Evolutionary conservation across 2,113 vertebrate species (phyloP).

Genomic region (Erythrocercus mccallii): DNA sequence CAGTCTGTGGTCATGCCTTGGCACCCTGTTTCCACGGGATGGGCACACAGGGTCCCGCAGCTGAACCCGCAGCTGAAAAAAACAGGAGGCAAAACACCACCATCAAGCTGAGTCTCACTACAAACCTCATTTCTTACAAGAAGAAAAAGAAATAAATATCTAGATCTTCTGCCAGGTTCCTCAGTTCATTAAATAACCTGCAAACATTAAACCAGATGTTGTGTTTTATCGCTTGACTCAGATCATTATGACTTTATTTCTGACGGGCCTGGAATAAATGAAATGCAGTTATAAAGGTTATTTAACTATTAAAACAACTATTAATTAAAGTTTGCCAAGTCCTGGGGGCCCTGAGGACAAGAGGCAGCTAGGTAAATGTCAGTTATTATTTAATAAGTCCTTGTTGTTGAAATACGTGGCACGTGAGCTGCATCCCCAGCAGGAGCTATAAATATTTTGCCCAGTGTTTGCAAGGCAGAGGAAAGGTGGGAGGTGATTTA

Average conservation of each 20-base stretch:
- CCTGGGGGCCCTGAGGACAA: conserved; percentile 54
- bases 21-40: background rate
- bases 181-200: conserved; percentile 56
- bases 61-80: fast-evolving
- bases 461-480: background rate
- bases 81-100: background rate
- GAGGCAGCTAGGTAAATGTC: conserved; percentile 66
- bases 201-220: conserved; percentile 63
- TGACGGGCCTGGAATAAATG: conserved; percentile 37
- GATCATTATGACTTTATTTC: conserved; percentile 69
- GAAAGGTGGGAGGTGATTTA: background rate
- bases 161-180: conserved; percentile 6
- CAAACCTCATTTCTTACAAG: background rate
- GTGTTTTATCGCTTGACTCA: conserved; percentile 59
- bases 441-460: background rate
- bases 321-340: conserved; percentile 71
- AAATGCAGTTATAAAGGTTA: conserved; percentile 65
- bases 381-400: conserved; percentile 65
- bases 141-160: background rate
- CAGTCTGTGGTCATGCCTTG: background rate
- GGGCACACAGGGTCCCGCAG: fast-evolving
- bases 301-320: conserved; percentile 74
- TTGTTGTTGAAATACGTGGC: conserved; percentile 37
- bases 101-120: background rate
- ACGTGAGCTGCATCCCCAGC: background rate